Base-by-base conservation (phyloP, 2,888 invertebrate genomes). In the Lobophora halterata region DNA sequence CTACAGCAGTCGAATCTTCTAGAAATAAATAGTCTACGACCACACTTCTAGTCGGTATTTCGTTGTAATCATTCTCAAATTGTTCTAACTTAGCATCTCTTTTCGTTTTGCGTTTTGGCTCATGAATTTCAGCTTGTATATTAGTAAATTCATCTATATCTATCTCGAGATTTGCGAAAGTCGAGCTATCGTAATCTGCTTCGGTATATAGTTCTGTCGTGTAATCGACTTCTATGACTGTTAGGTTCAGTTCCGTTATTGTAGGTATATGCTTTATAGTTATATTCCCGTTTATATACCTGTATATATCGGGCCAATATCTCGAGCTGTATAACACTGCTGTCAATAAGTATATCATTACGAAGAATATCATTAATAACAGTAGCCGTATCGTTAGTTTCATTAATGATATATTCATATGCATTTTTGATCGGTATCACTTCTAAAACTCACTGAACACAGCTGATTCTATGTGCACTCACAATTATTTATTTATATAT, bases 301-400 rank as follows among this genome's bases (percentile, higher is more conserved):
- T 81, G 24, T 86, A 73, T 0, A 85, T 50, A 49, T 87, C 86
- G 0, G 78, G 77, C 86, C 83, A 87, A 42, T 79, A 86, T 38
- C 65, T 69, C 0, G 65, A 59, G 52, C 81, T 83, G 38, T 81
- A 86, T 6, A 86, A 31, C 18, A 79, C 54, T 0, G 66, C 48
- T 8, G 78, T 70, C 60, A 86, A 60, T 6, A 87, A 46, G 8
- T 73, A 79, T 26, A 85, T 25, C 39, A 75, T 57, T 1, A 79
- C 72, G 1, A 80, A 65, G 5, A 85, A 41, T 48, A 85, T 79
- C 40, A 79, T 38, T 30, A 81, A 20, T 33, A 79, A 61, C 8
- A 82, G 27, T 3, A 79, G n/a, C 44, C 61, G 65, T 26, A 79
- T 74, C 7, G 75, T 55, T 9, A 81, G 25, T 46, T 78, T 79